A percentile compares a stretch with the other conserved stretches of the same genome.
phyloP scores from a whole-genome alignment of 2,113 vertebrate genomes.

The Poeciliopsis turrubarensis region DNA sequence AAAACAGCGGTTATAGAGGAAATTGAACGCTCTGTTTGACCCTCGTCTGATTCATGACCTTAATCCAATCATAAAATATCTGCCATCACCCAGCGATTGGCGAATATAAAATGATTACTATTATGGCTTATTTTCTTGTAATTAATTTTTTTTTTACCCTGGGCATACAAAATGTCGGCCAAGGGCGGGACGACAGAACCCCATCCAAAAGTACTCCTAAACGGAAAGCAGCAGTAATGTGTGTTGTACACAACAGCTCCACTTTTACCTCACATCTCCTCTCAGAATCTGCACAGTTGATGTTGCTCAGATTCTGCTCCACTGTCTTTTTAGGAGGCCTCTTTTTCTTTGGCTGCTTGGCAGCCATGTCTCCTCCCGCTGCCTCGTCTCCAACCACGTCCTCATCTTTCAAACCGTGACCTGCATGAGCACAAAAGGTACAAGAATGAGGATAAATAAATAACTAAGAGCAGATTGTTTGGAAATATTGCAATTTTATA shows the following conservation, averaged over 20 bases:
- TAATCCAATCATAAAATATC: conserved; percentile 2
- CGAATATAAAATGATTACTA: not conserved
- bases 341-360: conserved; percentile 82
- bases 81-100: not conserved
- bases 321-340: conserved; percentile 85
- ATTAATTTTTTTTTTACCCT: too few relatives aligned
- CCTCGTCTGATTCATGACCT: not conserved
- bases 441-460: not conserved
- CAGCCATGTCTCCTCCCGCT: conserved; percentile 40
- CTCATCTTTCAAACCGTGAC: conserved; percentile 39
- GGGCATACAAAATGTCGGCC: too few relatives aligned
- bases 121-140: too few relatives aligned
- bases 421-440: conserved; percentile 30
- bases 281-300: conserved; percentile 82
- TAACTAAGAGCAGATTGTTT: not conserved
- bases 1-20: not conserved
- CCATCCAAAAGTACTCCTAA: too few relatives aligned
- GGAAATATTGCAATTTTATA: not conserved
- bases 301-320: conserved; percentile 88
- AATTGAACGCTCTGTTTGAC: not conserved
- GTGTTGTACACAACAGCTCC: too few relatives aligned
- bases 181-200: too few relatives aligned
- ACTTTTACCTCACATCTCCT: conserved; percentile 83
- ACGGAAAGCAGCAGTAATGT: too few relatives aligned
- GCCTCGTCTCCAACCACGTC: conserved; percentile 28